These are phyloP conservation scores for Conus canariensis DNA, from an alignment of 2,888 invertebrate genomes.

Conservation along the genomic window DNA sequence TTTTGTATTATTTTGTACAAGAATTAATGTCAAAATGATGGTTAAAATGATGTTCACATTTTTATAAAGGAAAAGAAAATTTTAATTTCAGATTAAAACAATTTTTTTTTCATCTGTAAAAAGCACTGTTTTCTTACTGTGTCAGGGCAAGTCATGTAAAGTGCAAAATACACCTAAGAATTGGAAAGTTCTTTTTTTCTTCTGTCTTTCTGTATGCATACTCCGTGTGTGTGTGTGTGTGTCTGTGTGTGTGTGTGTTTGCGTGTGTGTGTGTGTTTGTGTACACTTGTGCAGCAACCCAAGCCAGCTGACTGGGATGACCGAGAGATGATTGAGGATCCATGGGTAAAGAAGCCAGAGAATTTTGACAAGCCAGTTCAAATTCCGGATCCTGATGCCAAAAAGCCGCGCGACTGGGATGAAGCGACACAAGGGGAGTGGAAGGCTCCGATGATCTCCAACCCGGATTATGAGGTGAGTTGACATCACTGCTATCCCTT, in stretches of 20 bases:
- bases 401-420: slow-evolving; percentile 99
- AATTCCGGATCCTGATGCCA: slow-evolving; percentile 97
- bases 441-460: slow-evolving; percentile 99
- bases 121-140: too few species aligned
- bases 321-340: slow-evolving; percentile 91
- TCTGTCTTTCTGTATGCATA: too few species aligned
- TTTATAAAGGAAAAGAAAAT: too few species aligned
- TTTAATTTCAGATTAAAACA: too few species aligned
- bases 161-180: too few species aligned
- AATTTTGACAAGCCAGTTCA: slow-evolving; percentile 97
- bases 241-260: background rate
- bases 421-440: slow-evolving; percentile 99
- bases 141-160: too few species aligned
- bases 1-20: too few species aligned
- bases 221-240: background rate
- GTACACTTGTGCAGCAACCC: background rate
- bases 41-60: too few species aligned
- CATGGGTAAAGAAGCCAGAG: slow-evolving; percentile 96
- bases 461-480: slow-evolving; percentile 95
- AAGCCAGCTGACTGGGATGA: slow-evolving; percentile 92
- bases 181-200: too few species aligned
- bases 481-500: background rate
- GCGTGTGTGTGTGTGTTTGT: background rate
- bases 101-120: too few species aligned
- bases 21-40: too few species aligned